A percentile compares a stretch with the other conserved stretches of the same genome.
phyloP scores from a whole-genome alignment of 2,113 vertebrate species.

The Alligator mississippiensis region DNA sequence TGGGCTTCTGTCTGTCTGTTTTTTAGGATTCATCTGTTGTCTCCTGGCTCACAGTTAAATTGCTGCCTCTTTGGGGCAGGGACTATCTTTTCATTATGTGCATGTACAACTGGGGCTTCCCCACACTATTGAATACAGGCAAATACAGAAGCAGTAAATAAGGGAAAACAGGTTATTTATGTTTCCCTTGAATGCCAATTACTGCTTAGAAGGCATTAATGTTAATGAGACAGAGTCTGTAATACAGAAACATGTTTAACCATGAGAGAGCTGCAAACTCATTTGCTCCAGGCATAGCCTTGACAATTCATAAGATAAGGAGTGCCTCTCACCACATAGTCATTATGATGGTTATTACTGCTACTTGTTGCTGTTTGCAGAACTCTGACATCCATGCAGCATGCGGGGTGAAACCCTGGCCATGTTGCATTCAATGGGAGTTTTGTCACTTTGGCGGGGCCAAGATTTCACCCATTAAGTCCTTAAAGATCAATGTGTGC shows the following conservation, averaged over 20 bases:
- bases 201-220: conserved; percentile 21
- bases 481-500: too few relatives aligned
- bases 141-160: conserved; percentile 55
- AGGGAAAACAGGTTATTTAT: conserved; percentile 35
- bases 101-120: conserved; percentile 36
- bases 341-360: rapidly evolving
- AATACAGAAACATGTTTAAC: neutral
- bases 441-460: rapidly evolving
- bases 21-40: conserved; percentile 72
- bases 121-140: neutral
- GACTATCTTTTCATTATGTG: conserved; percentile 54
- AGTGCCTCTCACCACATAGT: neutral
- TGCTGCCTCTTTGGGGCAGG: conserved; percentile 65
- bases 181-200: conserved; percentile 31
- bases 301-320: neutral
- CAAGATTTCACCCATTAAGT: neutral
- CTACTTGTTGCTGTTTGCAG: neutral
- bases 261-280: rapidly evolving
- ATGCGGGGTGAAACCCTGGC: too few relatives aligned
- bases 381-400: neutral
- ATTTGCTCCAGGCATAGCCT: neutral
- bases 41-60: conserved; percentile 56
- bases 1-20: conserved; percentile 60
- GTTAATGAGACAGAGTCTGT: neutral
- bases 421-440: too few relatives aligned